Base-by-base conservation (phyloP, 2,113 vertebrate species). In the Hemichromis elongatus region DNA sequence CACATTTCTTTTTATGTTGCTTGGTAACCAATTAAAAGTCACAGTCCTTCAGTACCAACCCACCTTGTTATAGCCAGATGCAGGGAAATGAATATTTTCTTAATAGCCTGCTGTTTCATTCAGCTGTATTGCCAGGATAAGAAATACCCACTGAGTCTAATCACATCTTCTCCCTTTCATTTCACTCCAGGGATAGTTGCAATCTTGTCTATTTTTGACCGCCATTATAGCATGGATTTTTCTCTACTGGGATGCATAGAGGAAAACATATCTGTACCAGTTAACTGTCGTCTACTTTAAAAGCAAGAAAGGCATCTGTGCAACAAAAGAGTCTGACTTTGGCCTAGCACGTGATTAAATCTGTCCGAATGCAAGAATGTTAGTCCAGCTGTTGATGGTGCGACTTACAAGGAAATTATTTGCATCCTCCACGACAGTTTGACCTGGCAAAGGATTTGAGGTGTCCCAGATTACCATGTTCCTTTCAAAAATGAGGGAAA, bases 61-160 rank as follows among this genome's bases (percentile, higher is more conserved):
- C 85, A 86, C 77, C 81, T 88, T 87, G 81, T 90, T 88, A 87
- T 83, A 54, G 82, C 81, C 85, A 83, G 84, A 79, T 86, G 87
- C 82, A 88, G 87, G 84, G 52, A 88, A 85, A 87, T 85, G 63
- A 93, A 88, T 86, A 81, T 93, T 77, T 86, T 77, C 77, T 85
- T 93, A 94, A 92, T 90, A 90, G 83, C 91, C 81, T 92, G 81
- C 89, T 93, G 93, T 93, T 94, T 94, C 89, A 93, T 92, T 94
- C 89, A 89, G 88, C 90, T 87, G 84, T 89, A 91, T 91, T 90
- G 85, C 85, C 87, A 80, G 77, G 90, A 93, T 92, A 83, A 92
- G 83, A 88, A 90, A 85, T 88, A 81, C 88, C 89, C 66, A 63
- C 90, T 89, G 91, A 90, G 88, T 90, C 89, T 94, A 92, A 95